These are phyloP conservation scores for Pyrrhia umbra DNA, from an alignment of 2,888 invertebrate genomes.

Conservation along the genomic window DNA sequence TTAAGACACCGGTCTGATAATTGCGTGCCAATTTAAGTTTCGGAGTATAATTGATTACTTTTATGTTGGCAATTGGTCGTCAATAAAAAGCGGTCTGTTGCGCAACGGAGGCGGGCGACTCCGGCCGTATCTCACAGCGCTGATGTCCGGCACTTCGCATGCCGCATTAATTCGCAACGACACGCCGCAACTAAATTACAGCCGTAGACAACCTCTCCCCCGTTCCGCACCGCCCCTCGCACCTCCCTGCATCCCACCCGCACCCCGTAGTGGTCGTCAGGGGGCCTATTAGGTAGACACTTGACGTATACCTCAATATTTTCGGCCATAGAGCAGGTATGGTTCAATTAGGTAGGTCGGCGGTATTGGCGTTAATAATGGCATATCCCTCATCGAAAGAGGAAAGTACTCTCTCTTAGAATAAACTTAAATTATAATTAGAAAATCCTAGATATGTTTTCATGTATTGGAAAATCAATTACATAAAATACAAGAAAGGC, in stretches of 20 bases:
- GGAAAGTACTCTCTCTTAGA: conserved; percentile 14
- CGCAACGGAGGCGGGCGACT: conserved; percentile 44
- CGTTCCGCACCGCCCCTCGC: conserved; percentile 25
- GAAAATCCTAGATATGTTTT: no score
- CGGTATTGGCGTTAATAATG: conserved; percentile 26
- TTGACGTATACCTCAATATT: conserved; percentile 64
- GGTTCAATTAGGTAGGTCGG: conserved; percentile 31
- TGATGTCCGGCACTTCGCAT: conserved; percentile 51
- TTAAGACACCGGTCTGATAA: conserved; percentile 15
- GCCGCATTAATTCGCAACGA: conserved; percentile 64
- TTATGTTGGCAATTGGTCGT: conserved; percentile 49
- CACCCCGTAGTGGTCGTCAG: conserved; percentile 53
- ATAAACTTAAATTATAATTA: conserved; percentile 22
- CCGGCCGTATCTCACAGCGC: conserved; percentile 52
- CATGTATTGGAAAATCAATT: no score
- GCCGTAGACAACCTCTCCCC: conserved; percentile 50
- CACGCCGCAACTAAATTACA: conserved; percentile 74
- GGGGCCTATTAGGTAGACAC: conserved; percentile 67
- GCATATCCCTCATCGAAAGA: conserved; percentile 17
- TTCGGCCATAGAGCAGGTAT: conserved; percentile 38
- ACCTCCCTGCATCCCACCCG: conserved; percentile 32
- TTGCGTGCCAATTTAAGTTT: conserved; percentile 30
- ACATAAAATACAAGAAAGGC: no score
- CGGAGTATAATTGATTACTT: conserved; percentile 31
- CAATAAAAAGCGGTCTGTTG: conserved; percentile 50